Conservation (phyloP, 2,797 vertebrate genomes). For the Syngnathus rostellatus region DNA sequence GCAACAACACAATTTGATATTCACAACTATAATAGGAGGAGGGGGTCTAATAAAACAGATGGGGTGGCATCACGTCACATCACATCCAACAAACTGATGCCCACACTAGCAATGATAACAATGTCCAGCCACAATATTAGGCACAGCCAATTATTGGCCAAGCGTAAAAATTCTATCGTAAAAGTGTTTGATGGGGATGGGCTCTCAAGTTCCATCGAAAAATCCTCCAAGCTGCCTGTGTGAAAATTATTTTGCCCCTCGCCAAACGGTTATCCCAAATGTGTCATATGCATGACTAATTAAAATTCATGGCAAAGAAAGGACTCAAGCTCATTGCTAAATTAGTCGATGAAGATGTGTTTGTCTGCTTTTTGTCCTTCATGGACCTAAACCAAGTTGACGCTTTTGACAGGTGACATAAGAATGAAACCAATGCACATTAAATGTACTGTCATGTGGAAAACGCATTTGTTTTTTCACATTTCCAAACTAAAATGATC, state of each 20-base stretch:
- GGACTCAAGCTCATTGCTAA: neutral
- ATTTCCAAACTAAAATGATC: conserved; percentile 26
- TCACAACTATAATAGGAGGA: neutral
- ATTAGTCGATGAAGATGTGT: neutral
- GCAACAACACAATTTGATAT: neutral
- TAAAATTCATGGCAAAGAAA: neutral
- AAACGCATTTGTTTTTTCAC: conserved; percentile 13
- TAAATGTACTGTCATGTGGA: conserved; percentile 19
- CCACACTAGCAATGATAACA: no score
- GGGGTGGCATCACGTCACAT: no score
- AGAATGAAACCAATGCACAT: conserved; percentile 14
- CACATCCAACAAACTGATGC: no score
- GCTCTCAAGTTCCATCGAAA: neutral
- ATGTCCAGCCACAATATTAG: no score
- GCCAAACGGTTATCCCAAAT: neutral
- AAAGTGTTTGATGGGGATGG: no score
- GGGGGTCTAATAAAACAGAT: no score
- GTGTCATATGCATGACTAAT: neutral
- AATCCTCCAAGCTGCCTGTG: neutral
- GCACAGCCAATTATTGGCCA: no score
- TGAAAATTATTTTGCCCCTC: neutral
- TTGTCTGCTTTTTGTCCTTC: neutral
- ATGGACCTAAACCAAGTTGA: neutral
- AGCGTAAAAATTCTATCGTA: no score
- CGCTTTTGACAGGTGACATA: conserved; percentile 8